Conservation (phyloP, 2,113 vertebrate genomes). For the Grammomys surdaster region DNA sequence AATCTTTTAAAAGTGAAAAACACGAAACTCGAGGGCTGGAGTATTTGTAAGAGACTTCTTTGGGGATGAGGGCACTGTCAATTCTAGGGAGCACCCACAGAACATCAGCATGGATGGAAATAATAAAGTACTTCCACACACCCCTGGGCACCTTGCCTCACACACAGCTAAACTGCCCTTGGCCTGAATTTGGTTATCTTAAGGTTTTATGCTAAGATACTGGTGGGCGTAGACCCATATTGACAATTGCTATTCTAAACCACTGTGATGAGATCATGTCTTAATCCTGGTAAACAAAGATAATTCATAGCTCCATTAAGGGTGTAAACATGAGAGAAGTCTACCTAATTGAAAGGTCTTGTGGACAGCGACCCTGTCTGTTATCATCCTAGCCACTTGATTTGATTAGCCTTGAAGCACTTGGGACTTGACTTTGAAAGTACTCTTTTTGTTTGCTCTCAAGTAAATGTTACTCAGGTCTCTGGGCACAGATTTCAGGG, state of each 20-base stretch:
- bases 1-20: slow-evolving; percentile 33
- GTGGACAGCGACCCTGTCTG: neutral
- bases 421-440: neutral
- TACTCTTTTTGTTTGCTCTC: neutral
- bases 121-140: neutral
- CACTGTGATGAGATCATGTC: neutral
- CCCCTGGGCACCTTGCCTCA: neutral
- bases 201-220: neutral
- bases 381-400: neutral
- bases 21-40: neutral
- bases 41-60: neutral
- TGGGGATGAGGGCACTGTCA: neutral
- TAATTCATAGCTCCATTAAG: neutral
- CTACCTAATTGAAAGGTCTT: neutral
- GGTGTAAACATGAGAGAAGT: neutral
- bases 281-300: neutral
- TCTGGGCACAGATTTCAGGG: neutral
- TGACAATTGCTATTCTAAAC: neutral
- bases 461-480: neutral
- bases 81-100: neutral
- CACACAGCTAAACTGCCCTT: neutral
- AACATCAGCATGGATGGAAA: neutral
- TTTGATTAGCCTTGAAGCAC: neutral
- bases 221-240: neutral
- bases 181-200: neutral